phyloP scores from a whole-genome alignment of 2,113 vertebrate species.

The Odocoileus virginianus region DNA sequence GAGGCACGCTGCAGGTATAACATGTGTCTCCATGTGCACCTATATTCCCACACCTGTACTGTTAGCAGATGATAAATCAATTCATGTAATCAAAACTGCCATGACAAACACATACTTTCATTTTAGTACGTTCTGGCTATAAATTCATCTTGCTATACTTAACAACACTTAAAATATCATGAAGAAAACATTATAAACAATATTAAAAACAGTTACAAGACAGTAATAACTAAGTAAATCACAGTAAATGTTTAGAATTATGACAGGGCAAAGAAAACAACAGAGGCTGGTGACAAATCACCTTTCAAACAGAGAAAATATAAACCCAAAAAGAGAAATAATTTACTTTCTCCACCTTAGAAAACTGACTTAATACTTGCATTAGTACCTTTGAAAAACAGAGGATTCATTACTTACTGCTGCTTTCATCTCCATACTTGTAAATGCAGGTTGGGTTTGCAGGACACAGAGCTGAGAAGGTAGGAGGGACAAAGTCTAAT shows the following conservation, averaged over 20 bases:
- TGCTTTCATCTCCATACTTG: conserved; percentile 92
- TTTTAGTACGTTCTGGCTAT: not conserved
- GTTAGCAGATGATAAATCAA: not conserved
- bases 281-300: not conserved
- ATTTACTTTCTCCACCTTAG: not conserved
- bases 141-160: not conserved
- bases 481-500: conserved; percentile 94
- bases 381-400: not conserved
- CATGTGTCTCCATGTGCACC: not conserved
- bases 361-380: not conserved
- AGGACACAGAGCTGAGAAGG: conserved; percentile 93
- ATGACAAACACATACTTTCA: not conserved
- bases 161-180: conserved; percentile 21
- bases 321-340: not conserved
- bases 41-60: not conserved
- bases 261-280: not conserved
- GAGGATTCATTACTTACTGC: conserved; percentile 83
- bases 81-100: not conserved
- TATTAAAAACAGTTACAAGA: not conserved
- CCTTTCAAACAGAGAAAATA: conserved; percentile 13
- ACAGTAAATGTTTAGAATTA: conserved; percentile 4
- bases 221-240: not conserved
- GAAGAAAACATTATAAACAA: not conserved
- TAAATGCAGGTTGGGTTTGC: conserved; percentile 89
- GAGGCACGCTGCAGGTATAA: not conserved